These are phyloP conservation scores for Nesogale talazaci DNA, from an alignment of 2,113 vertebrate genomes.

Conservation along the genomic window DNA sequence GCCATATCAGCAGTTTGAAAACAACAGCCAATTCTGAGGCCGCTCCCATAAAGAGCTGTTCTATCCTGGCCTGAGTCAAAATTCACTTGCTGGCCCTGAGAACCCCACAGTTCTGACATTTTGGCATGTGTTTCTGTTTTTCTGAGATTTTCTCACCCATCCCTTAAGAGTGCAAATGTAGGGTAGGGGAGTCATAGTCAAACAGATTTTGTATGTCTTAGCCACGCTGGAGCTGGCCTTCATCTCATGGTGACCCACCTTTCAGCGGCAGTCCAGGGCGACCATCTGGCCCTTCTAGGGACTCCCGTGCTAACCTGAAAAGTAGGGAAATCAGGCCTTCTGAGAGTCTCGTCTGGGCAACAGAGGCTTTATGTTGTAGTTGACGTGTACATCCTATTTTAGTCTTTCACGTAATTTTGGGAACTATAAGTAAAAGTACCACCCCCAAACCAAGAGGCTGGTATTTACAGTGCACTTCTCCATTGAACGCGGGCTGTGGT, in stretches of 20 bases:
- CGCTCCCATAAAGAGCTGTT: too few relatives aligned
- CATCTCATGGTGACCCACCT: background rate
- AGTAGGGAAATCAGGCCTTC: background rate
- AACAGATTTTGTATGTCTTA: background rate
- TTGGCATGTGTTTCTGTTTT: background rate
- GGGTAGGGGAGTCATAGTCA: background rate
- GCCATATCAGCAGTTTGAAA: too few relatives aligned
- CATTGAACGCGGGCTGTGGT: background rate
- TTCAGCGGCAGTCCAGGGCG: background rate
- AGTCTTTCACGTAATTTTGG: constrained; percentile 40
- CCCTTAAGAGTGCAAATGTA: constrained; percentile 1
- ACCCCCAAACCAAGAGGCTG: background rate
- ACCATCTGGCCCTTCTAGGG: background rate
- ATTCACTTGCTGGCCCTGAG: too few relatives aligned
- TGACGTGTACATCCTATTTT: background rate
- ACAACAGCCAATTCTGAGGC: too few relatives aligned
- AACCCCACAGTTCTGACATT: background rate
- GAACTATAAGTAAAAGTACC: background rate
- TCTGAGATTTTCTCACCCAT: background rate
- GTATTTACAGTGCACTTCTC: background rate
- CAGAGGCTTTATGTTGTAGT: background rate
- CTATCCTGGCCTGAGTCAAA: too few relatives aligned
- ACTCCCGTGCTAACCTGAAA: background rate
- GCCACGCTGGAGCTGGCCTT: background rate
- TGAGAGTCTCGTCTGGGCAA: background rate